Base-by-base conservation (phyloP, 2,888 invertebrate species). In the Cerceris rybyensis region DNA sequence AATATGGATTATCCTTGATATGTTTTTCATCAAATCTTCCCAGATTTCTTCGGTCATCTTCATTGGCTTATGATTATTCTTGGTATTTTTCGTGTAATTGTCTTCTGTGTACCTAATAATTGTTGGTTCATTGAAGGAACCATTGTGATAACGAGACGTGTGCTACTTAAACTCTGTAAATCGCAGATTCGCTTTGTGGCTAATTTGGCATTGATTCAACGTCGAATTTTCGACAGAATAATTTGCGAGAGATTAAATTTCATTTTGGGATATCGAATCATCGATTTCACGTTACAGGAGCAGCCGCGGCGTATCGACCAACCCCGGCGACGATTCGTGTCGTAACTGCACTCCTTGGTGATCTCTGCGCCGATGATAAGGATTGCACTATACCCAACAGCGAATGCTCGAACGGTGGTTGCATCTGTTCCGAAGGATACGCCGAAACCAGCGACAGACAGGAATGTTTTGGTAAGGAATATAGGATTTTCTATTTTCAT, bases 351-450 rank as follows among this genome's bases (percentile, higher is more conserved):
- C 93, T 96, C 75, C 94, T 97, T 17, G 97, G 97, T 8, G 97
- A 97, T 91, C 93, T 96, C 49, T 98, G 97, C 92, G 94, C 94
- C 14, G 95, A 95, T 77, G 94, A 95, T 88, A 93, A 93, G 42
- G 95, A 96, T 89, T 96, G 96, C 91, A 91, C 93, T 28, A 96
- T 96, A 64, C 94, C 95, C 7, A 95, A 96, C 88, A 96, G 96
- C 75, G 94, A 94, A 78, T 97, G 97, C 91, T 93, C 95, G 0
- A 93, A 94, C 67, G 96, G 96, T 0, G 95, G 96, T 11, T 97
- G 97, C 89, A 94, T 95, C 66, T 98, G 98, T 89, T 93, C 94
- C 60, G 94, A 95, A 7, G 96, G 96, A 43, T 95, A 94, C 90
- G 93, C 94, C 13, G 94, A 95, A 86, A 94, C 95, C 43, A 93